Conservation (phyloP, 2,888 invertebrate species). For the Epinotia nisella region DNA sequence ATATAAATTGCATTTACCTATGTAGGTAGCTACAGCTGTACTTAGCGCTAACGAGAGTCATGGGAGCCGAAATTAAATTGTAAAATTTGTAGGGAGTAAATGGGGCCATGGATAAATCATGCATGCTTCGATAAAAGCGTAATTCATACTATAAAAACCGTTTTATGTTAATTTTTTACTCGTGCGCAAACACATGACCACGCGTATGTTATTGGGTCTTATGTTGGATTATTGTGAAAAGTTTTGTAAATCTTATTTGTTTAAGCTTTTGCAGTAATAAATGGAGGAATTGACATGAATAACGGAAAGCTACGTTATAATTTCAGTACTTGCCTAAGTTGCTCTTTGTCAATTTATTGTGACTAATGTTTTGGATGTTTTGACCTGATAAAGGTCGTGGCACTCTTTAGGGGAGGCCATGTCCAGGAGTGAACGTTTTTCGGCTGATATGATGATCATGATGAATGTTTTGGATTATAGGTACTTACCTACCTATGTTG, state of each 20-base stretch:
- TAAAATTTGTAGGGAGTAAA: constrained; percentile 18
- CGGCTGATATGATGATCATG: too few species aligned
- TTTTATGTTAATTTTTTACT: constrained; percentile 33
- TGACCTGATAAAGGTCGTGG: too few species aligned
- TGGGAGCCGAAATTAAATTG: constrained; percentile 6
- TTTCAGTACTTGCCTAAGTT: too few species aligned
- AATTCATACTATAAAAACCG: constrained; percentile 28
- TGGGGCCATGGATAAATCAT: constrained; percentile 18
- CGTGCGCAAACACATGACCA: constrained; percentile 23
- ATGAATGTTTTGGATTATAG: too few species aligned
- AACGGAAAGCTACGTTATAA: too few species aligned
- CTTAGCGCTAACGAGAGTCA: neutral
- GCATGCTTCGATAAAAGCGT: constrained; percentile 29
- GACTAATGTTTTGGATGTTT: too few species aligned
- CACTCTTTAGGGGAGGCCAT: too few species aligned
- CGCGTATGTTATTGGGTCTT: constrained; percentile 6
- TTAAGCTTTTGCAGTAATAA: neutral
- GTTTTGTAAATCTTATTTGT: neutral
- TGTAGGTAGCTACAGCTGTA: too few species aligned
- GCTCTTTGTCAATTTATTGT: too few species aligned
- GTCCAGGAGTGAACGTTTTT: too few species aligned
- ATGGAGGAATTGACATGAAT: neutral
- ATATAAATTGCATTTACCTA: too few species aligned
- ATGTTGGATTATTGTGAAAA: constrained; percentile 8
- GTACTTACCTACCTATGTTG: too few species aligned